A percentile compares a stretch with the other conserved stretches of the same genome.
Conservation (phyloP, 1,140 invertebrate species). For the Nomia melanderi region DNA sequence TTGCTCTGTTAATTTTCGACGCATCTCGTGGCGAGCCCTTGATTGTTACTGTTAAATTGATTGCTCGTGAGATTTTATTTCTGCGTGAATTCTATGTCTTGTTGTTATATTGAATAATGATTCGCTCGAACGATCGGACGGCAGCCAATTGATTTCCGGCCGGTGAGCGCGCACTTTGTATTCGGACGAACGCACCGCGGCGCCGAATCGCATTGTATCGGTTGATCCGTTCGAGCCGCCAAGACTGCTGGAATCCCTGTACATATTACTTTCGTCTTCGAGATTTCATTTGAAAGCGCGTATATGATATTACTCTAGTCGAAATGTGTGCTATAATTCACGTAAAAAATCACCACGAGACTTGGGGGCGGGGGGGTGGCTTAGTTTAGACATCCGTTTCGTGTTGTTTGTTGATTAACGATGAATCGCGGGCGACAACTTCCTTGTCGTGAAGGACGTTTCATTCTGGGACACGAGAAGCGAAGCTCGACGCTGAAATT, state of each 20-base stretch:
- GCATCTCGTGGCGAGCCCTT: constrained; percentile 6
- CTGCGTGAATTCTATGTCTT: constrained; percentile 38
- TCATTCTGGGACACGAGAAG: background rate
- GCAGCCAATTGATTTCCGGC: constrained; percentile 13
- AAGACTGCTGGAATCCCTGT: constrained; percentile 64
- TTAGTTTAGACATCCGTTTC: constrained; percentile 32
- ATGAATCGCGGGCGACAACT: constrained; percentile 38
- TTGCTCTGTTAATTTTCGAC: constrained; percentile 17
- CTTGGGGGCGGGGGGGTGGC: background rate
- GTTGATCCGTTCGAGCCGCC: constrained; percentile 46
- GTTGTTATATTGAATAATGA: constrained; percentile 38
- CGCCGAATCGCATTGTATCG: constrained; percentile 13
- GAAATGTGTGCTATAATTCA: constrained; percentile 51
- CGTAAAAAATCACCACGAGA: constrained; percentile 24
- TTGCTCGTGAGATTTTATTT: constrained; percentile 42
- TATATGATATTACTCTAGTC: constrained; percentile 60
- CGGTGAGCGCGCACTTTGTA: background rate
- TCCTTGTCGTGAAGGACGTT: constrained; percentile 28
- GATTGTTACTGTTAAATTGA: constrained; percentile 42
- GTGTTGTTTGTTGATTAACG: constrained; percentile 38
- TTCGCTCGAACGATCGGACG: constrained; percentile 4
- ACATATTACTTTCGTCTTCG: constrained; percentile 55
- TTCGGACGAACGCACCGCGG: constrained; percentile 2
- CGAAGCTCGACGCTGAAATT: background rate
- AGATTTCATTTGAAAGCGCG: constrained; percentile 51